Conservation (phyloP, 1,140 invertebrate genomes). For the Aphelinus atriplicis region DNA sequence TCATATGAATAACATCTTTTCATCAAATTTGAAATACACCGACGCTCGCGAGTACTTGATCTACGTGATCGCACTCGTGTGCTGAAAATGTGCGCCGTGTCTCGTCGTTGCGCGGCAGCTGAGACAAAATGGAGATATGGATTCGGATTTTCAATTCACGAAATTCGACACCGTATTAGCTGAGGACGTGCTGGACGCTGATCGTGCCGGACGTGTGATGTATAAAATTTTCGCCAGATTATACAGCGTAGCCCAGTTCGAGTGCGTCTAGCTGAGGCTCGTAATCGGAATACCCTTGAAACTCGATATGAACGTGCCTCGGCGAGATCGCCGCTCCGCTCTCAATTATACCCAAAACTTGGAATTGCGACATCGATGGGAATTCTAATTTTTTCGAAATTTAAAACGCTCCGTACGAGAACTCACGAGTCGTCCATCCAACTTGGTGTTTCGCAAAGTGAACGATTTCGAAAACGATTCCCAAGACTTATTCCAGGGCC, state of each 20-base stretch:
- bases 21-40: background rate
- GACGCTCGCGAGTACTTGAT: too few species aligned
- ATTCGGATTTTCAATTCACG: too few species aligned
- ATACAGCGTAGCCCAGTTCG: conserved; percentile 1
- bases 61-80: too few species aligned
- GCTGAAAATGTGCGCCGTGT: too few species aligned
- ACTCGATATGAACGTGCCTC: conserved; percentile 8
- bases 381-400: conserved; percentile 27
- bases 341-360: conserved; percentile 2
- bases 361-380: conserved; percentile 14
- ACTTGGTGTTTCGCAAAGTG: too few species aligned
- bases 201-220: conserved; percentile 10
- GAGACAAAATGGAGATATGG: too few species aligned
- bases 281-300: conserved; percentile 29
- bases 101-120: too few species aligned
- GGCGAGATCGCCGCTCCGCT: background rate
- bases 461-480: too few species aligned
- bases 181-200: background rate
- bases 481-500: too few species aligned
- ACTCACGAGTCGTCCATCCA: background rate
- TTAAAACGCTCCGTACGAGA: conserved; percentile 2
- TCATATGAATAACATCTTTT: background rate
- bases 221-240: conserved; percentile 1
- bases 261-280: background rate
- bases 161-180: too few species aligned